Percentiles rank a stretch among this genome's conserved stretches.
Conservation (phyloP, 2,888 invertebrate genomes). For the Hyalella azteca region DNA sequence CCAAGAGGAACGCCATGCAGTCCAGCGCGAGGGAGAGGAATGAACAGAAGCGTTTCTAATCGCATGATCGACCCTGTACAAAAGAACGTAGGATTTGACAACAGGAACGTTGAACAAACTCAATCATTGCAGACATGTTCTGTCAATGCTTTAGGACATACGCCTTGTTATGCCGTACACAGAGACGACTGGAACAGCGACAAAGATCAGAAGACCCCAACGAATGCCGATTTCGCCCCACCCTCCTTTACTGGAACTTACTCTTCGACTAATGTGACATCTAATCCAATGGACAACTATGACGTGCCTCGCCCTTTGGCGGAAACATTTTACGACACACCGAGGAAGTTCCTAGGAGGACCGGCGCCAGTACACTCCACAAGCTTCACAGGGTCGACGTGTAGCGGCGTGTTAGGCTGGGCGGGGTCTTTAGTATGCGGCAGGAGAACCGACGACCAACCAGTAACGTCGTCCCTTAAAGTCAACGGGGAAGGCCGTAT, state of each 20-base stretch:
- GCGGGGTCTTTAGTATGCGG: constrained; percentile 54
- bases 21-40: constrained; percentile 7
- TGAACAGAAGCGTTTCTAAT: constrained; percentile 11
- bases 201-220: constrained; percentile 14
- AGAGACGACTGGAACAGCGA: neutral
- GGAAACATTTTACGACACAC: constrained; percentile 35
- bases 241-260: constrained; percentile 18
- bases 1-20: constrained; percentile 39
- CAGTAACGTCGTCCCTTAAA: constrained; percentile 31
- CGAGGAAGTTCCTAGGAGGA: constrained; percentile 31
- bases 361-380: constrained; percentile 12
- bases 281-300: constrained; percentile 56
- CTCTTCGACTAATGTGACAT: neutral
- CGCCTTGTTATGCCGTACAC: neutral
- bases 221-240: constrained; percentile 1
- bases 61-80: neutral
- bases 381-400: constrained; percentile 14
- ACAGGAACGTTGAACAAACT: neutral
- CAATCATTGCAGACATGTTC: neutral
- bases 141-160: neutral
- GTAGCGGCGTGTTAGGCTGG: constrained; percentile 53
- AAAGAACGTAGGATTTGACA: neutral
- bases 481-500: constrained; percentile 57
- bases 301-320: constrained; percentile 48
- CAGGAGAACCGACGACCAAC: constrained; percentile 38